Evolutionary conservation across 92 coral and sea anemone genomes (phyloP).

Genomic region (Galaxea fascicularis): DNA sequence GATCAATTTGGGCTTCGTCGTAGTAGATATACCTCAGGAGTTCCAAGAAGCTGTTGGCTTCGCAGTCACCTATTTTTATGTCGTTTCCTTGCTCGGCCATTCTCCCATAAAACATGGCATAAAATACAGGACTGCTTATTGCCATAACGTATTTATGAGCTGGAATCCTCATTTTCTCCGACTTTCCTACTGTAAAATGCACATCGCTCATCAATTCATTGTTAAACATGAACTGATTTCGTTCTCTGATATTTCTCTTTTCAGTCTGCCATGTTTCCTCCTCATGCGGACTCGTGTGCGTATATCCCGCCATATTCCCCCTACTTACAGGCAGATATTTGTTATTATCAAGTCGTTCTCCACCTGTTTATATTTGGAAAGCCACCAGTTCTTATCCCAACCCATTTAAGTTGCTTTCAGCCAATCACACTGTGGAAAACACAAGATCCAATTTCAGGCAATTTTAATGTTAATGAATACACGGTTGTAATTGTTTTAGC

Average conservation of each 20-base stretch:
- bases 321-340: not conserved
- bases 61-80: conserved; percentile 78
- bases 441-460: conserved; percentile 7
- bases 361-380: conserved; percentile 44
- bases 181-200: conserved; percentile 73
- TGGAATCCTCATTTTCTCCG: conserved; percentile 67
- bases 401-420: conserved; percentile 13
- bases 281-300: conserved; percentile 35
- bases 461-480: not conserved
- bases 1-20: conserved; percentile 78
- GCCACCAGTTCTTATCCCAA: conserved; percentile 28
- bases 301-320: conserved; percentile 74
- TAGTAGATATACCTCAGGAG: conserved; percentile 79
- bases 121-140: conserved; percentile 85
- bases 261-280: conserved; percentile 83
- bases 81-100: conserved; percentile 83
- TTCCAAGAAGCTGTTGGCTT: conserved; percentile 75
- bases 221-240: conserved; percentile 84
- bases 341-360: not conserved
- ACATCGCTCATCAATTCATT: conserved; percentile 83
- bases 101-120: conserved; percentile 87
- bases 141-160: conserved; percentile 86
- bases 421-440: conserved; percentile 10
- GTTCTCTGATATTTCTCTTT: conserved; percentile 70
- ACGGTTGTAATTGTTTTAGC: not conserved